These are phyloP conservation scores for Melanotaenia pygmaea DNA, from an alignment of 2,797 vertebrate genomes.

Conservation along the genomic window DNA sequence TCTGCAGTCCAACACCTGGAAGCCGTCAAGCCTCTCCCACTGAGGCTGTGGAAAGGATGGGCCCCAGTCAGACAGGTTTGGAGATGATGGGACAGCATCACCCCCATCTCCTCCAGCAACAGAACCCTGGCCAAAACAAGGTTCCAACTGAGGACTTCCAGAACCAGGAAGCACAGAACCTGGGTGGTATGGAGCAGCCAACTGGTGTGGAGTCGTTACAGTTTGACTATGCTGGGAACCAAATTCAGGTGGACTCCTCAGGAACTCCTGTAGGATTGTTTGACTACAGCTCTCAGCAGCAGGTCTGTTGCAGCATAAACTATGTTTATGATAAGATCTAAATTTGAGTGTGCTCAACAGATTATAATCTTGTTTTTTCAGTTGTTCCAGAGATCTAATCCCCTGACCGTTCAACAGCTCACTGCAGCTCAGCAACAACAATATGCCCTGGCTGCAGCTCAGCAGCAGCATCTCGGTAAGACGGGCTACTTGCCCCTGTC, in stretches of 20 bases:
- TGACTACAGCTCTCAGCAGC: constrained; percentile 96
- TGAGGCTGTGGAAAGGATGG: constrained; percentile 94
- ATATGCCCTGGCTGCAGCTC: constrained; percentile 92
- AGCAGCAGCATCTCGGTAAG: constrained; percentile 97
- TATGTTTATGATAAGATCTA: neutral
- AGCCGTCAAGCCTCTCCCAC: constrained; percentile 97
- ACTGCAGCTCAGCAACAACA: constrained; percentile 97
- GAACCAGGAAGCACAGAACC: constrained; percentile 92
- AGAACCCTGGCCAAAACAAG: constrained; percentile 88
- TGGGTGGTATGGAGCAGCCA: constrained; percentile 97
- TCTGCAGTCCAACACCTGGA: constrained; percentile 90
- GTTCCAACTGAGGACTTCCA: constrained; percentile 92
- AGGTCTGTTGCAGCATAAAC: constrained; percentile 66
- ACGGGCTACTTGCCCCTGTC: neutral
- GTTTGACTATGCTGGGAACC: constrained; percentile 97
- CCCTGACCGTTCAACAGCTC: constrained; percentile 94
- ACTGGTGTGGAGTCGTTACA: constrained; percentile 94
- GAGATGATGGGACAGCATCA: constrained; percentile 92
- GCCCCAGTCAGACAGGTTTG: constrained; percentile 86
- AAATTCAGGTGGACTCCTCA: constrained; percentile 96
- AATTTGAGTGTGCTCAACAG: constrained; percentile 9
- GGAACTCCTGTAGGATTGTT: constrained; percentile 94
- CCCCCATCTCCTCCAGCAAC: constrained; percentile 77
- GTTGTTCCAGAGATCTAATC: constrained; percentile 96
- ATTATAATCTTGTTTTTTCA: constrained; percentile 57